These are phyloP conservation scores for Spisula subtruncata DNA, from an alignment of 2,888 invertebrate species.

Conservation along the genomic window DNA sequence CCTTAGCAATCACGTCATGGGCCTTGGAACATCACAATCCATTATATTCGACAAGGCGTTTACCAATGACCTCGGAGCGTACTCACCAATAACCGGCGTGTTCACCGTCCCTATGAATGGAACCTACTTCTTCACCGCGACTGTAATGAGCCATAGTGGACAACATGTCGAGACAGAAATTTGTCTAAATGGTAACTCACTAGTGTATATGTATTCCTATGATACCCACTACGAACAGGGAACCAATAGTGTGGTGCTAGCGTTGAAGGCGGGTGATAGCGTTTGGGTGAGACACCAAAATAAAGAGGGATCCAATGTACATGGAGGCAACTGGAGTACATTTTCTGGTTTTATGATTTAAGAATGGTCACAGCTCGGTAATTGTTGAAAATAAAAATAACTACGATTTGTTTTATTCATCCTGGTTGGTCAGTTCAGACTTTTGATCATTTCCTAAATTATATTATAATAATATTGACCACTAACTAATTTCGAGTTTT, in stretches of 20 bases:
- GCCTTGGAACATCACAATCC: constrained; percentile 11
- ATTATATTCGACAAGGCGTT: constrained; percentile 10
- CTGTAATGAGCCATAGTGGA: constrained; percentile 11
- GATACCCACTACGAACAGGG: constrained; percentile 8
- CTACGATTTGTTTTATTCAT: no score
- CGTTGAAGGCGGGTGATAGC: not conserved
- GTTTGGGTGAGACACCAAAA: constrained; percentile 5
- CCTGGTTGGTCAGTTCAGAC: no score
- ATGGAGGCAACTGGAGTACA: constrained; percentile 16
- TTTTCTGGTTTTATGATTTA: constrained; percentile 31
- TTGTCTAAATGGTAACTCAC: not conserved
- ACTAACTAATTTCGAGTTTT: no score
- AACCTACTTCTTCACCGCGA: constrained; percentile 28
- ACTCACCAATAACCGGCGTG: constrained; percentile 18
- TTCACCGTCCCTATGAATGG: constrained; percentile 13
- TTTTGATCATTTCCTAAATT: no score
- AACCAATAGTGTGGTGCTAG: constrained; percentile 23
- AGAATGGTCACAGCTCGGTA: no score
- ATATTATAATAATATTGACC: no score
- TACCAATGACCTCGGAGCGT: not conserved
- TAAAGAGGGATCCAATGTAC: constrained; percentile 11
- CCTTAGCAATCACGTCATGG: not conserved
- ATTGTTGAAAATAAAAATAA: no score
- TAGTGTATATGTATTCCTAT: constrained; percentile 3
- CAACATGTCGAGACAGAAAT: constrained; percentile 13